A percentile compares a stretch with the other conserved stretches of the same genome.
Conservation (phyloP, 1,140 invertebrate species). For the Pteromalus puparum region DNA sequence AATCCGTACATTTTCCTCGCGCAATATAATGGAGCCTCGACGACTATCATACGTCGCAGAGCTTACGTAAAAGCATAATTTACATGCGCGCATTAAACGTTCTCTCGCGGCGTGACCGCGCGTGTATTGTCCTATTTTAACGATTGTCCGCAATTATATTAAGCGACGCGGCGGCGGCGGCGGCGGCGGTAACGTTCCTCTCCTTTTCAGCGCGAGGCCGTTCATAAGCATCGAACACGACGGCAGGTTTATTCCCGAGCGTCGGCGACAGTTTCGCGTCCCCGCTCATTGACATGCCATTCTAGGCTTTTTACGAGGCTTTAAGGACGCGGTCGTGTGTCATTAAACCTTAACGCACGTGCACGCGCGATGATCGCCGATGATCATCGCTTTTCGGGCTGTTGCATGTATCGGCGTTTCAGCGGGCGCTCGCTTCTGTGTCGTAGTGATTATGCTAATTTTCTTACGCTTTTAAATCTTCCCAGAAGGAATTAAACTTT, state of each 20-base stretch:
- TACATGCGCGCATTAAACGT: slow-evolving; percentile 44
- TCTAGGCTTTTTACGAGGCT: slow-evolving; percentile 54
- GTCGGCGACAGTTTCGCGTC: slow-evolving; percentile 51
- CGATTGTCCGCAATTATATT: slow-evolving; percentile 47
- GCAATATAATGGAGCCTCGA: background rate
- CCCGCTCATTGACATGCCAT: slow-evolving; percentile 58
- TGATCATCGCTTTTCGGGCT: background rate
- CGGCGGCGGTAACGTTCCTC: background rate
- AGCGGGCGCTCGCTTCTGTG: background rate
- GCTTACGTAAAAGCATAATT: slow-evolving; percentile 47
- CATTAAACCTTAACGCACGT: slow-evolving; percentile 51
- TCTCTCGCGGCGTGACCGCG: slow-evolving; percentile 17
- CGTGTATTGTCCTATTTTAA: slow-evolving; percentile 49
- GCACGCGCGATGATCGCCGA: slow-evolving; percentile 11
- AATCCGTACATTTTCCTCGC: background rate
- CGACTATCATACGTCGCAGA: background rate
- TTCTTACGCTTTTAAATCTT: slow-evolving; percentile 50
- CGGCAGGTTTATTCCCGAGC: slow-evolving; percentile 41
- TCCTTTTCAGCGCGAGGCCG: slow-evolving; percentile 51
- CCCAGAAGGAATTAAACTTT: slow-evolving; percentile 50
- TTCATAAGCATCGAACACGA: slow-evolving; percentile 35
- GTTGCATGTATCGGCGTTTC: background rate
- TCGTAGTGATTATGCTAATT: slow-evolving; percentile 49
- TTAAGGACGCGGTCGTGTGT: slow-evolving; percentile 41
- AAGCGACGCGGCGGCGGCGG: slow-evolving; percentile 31